These are phyloP conservation scores for Microcebus ravelobensis DNA, from an alignment of 2,113 vertebrate genomes.

Conservation along the genomic window DNA sequence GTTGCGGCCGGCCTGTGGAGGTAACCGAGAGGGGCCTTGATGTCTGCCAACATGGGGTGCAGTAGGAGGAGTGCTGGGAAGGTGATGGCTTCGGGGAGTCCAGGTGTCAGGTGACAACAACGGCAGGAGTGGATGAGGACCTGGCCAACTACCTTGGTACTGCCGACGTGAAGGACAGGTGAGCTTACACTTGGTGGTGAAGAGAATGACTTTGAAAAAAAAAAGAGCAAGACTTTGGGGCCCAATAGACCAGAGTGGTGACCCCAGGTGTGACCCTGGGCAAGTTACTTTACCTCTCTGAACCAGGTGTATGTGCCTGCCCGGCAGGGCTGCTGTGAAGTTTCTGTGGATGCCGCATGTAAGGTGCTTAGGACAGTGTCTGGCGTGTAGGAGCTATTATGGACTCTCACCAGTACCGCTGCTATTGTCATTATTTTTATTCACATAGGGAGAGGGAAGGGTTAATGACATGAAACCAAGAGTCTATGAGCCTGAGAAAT, in stretches of 20 bases:
- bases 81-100: neutral
- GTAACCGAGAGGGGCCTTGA: neutral
- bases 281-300: neutral
- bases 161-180: neutral
- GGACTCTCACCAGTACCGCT: accelerated
- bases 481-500: neutral
- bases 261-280: neutral
- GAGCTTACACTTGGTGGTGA: accelerated
- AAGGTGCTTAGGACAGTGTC: neutral
- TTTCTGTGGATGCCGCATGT: accelerated
- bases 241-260: no score
- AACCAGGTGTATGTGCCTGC: neutral
- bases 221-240: neutral
- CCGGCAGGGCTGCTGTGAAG: neutral
- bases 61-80: neutral
- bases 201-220: no score
- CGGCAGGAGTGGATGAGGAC: neutral
- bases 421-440: neutral
- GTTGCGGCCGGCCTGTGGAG: neutral
- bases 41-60: neutral
- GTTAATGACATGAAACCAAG: neutral
- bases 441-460: neutral
- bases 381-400: neutral
- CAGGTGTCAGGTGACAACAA: neutral
- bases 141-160: neutral